Conservation (phyloP, 2,888 invertebrate species). For the Lacanobia oleracea region DNA sequence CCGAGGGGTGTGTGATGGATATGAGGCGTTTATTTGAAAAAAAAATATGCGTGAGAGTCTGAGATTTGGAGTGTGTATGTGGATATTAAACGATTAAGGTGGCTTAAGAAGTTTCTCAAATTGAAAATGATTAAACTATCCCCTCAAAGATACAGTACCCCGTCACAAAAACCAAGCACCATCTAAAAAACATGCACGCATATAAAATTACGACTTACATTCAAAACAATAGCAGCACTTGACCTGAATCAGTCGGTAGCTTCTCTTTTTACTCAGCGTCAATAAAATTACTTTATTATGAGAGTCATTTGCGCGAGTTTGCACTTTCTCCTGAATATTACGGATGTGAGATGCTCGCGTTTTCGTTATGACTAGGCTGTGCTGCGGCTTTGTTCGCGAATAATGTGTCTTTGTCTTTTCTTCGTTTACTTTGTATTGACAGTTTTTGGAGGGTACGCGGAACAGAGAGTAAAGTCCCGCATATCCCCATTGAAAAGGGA, state of each 20-base stretch:
- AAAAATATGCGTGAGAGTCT: no score
- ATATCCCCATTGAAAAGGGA: no score
- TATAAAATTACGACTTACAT: slow-evolving; percentile 17
- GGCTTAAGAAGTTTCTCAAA: no score
- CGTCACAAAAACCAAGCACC: neutral
- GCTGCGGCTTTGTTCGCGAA: neutral
- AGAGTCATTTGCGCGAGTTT: slow-evolving; percentile 55
- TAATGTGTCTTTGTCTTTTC: neutral
- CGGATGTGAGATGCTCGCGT: slow-evolving; percentile 33
- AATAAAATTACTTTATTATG: slow-evolving; percentile 57
- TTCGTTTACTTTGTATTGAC: no score
- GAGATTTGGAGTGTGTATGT: no score
- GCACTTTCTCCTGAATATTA: slow-evolving; percentile 58
- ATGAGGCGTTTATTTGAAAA: no score
- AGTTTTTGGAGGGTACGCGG: no score
- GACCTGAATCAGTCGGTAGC: slow-evolving; percentile 42
- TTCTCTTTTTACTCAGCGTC: slow-evolving; percentile 51
- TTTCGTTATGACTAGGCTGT: slow-evolving; percentile 14
- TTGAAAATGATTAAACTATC: neutral
- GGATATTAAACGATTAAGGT: no score
- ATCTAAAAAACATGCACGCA: slow-evolving; percentile 28
- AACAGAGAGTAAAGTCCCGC: no score
- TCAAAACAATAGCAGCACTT: slow-evolving; percentile 54
- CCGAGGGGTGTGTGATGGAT: no score
- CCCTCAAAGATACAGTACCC: neutral